Evolutionary conservation across 1,140 invertebrate genomes (phyloP), one percentile per base, ranked within the genome.

Genomic region (Cotesia glomerata): DNA sequence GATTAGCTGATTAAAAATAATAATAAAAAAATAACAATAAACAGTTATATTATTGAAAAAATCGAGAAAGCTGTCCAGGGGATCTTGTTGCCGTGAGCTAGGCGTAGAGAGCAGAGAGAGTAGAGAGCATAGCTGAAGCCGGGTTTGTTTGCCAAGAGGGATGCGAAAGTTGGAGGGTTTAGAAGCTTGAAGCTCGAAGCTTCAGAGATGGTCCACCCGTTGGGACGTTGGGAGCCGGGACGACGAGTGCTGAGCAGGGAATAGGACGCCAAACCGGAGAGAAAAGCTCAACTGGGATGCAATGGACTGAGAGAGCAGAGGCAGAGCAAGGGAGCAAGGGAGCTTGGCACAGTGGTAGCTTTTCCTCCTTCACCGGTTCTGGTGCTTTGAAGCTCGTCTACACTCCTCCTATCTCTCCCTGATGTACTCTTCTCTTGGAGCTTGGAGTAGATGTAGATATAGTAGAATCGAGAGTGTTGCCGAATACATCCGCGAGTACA

Each of bases 141-240:
- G 76, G 77, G 69, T 63, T 34, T 86, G 80, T 86, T 87, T 86
- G 83, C 83, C 76, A 65, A 85, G 81, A 85, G 85, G 85, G 80
- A 76, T 75, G 64, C 77, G 74, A 71, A 79, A 77, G 79, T 71
- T 75, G 75, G 82, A 82, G 82, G 80, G 81, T 84, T 84, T 80
- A 80, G 79, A 81, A 79, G 26, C 26, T 26, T 26, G 26, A 26
- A 26, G 26, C 26, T 26, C 26, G 26, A 26, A 26, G 81, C 73
- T 45, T 45, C 26, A 61, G 71, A 71, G 73, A 45, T 51, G 52
- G 52, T 63, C 75, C 67, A 74, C 69, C 79, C 75, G 71, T 71
- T 72, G 69, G 74, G 61, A 61, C 34, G 18, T 49, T n/a, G 59
- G 49, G 36, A 45, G 26, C 49, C 54, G 66, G 49, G 61, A 54